These are phyloP conservation scores for Diorhabda carinulata DNA, from an alignment of 1,140 invertebrate species.

Conservation along the genomic window DNA sequence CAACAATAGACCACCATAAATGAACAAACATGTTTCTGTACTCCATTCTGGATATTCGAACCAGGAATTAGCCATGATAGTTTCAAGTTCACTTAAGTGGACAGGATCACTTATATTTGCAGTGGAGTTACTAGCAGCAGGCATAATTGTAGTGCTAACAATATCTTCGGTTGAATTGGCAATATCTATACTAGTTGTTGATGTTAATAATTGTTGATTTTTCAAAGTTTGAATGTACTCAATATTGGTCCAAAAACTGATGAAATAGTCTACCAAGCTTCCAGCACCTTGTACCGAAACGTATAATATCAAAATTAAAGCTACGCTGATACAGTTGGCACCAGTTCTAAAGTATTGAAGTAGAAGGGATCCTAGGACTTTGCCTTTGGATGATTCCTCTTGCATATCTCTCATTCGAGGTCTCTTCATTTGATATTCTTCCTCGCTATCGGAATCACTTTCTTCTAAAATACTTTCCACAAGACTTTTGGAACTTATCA, in stretches of 20 bases:
- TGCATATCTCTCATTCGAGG: conserved; percentile 28
- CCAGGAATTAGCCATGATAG: neutral
- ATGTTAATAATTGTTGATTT: neutral
- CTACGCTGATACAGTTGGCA: conserved; percentile 54
- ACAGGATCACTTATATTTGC: neutral
- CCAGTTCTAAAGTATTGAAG: conserved; percentile 65
- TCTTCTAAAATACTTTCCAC: conserved; percentile 27
- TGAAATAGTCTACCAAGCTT: conserved; percentile 72
- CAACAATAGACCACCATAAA: conserved; percentile 51
- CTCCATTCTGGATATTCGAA: conserved; percentile 21
- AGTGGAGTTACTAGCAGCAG: neutral
- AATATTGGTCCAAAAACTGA: conserved; percentile 64
- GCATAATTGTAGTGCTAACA: neutral
- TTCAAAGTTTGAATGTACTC: conserved; percentile 29
- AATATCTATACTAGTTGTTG: neutral
- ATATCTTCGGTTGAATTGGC: neutral
- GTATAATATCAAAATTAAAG: conserved; percentile 55
- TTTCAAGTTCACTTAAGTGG: neutral
- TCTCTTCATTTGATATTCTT: conserved; percentile 9
- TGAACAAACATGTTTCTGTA: conserved; percentile 48
- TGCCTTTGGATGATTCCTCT: conserved; percentile 40
- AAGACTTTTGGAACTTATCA: conserved; percentile 25
- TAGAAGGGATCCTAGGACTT: conserved; percentile 35
- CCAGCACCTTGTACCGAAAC: conserved; percentile 65
- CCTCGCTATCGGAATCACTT: conserved; percentile 19